These are phyloP conservation scores for Alauda arvensis DNA, from an alignment of 2,797 vertebrate genomes.

Conservation along the genomic window DNA sequence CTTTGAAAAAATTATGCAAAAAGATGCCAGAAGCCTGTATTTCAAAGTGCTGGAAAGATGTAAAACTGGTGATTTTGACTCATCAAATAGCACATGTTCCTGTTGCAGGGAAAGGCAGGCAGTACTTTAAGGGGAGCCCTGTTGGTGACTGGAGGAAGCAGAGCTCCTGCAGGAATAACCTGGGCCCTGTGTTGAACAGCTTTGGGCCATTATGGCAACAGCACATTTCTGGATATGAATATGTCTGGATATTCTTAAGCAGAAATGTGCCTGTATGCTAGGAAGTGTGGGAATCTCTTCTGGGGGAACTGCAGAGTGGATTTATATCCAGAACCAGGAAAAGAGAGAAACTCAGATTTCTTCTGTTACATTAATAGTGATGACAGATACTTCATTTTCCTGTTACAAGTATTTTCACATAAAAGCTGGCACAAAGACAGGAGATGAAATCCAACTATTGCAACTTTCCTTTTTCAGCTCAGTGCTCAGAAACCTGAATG, in stretches of 20 bases:
- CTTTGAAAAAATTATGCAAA: not conserved
- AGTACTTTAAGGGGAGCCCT: not conserved
- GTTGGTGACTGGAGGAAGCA: not conserved
- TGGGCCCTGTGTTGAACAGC: not conserved
- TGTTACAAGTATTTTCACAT: not conserved
- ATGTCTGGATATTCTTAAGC: not conserved
- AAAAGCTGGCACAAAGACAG: not conserved
- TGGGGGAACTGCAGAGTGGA: not conserved
- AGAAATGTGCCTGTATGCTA: not conserved
- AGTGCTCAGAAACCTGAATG: not conserved
- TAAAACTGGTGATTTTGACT: not conserved
- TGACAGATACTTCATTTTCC: not conserved
- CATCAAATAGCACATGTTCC: not conserved
- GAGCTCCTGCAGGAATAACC: not conserved
- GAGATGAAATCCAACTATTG: not conserved
- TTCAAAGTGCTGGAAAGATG: not conserved
- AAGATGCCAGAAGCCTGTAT: not conserved
- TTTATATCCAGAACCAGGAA: not conserved
- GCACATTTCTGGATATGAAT: not conserved
- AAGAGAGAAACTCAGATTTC: not conserved
- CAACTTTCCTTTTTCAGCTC: not conserved
- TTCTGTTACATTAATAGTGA: not conserved
- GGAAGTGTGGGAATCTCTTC: not conserved
- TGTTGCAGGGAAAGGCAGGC: not conserved
- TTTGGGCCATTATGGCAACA: rapidly evolving